Conservation (phyloP, 2,113 vertebrate species). For the Oreotrochilus melanogaster region DNA sequence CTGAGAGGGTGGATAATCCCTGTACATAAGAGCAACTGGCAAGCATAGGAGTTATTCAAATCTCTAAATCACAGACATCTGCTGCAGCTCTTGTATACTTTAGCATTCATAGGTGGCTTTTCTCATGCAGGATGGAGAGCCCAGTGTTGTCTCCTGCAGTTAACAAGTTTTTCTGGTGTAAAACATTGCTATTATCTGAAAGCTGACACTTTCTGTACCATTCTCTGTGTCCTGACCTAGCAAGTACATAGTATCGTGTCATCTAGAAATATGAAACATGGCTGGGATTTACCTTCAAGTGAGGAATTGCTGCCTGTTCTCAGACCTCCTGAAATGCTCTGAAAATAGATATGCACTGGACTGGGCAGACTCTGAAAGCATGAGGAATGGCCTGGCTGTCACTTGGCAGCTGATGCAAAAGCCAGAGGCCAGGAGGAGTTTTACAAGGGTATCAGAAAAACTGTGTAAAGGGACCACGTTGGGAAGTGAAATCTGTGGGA, state of each 20-base stretch:
- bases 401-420: not conserved
- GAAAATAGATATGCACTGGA: not conserved
- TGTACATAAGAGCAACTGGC: not conserved
- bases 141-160: not conserved
- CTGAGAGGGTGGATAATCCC: not conserved
- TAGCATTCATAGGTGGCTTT: not conserved
- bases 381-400: fast-evolving
- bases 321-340: not conserved
- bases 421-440: fast-evolving
- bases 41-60: not conserved
- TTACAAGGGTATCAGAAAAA: not conserved
- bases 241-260: not conserved
- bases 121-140: not conserved
- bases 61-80: not conserved
- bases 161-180: not conserved
- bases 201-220: not conserved
- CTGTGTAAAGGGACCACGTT: fast-evolving
- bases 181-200: not conserved
- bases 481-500: not conserved
- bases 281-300: not conserved
- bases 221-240: not conserved
- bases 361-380: fast-evolving
- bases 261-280: not conserved
- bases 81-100: not conserved
- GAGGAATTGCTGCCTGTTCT: not conserved